phyloP scores from a whole-genome alignment of 2,888 invertebrate species.

The Terebella lapidaria region DNA sequence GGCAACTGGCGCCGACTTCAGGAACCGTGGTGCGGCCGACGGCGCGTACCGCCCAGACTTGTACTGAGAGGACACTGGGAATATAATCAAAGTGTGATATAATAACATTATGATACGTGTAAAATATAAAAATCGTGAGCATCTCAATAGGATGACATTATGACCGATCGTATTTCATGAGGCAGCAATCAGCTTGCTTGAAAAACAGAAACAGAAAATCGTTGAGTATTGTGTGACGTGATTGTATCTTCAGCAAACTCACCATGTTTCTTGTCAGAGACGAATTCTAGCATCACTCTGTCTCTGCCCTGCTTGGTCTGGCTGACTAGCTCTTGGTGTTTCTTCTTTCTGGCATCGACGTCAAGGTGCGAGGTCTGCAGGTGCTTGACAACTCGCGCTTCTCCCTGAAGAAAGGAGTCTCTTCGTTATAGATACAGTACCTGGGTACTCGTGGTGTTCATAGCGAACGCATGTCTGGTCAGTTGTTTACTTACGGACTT shows the following conservation, averaged over 20 bases:
- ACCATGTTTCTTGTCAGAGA: conserved; percentile 36
- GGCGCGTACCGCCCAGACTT: not conserved
- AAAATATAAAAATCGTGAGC: too few relatives aligned
- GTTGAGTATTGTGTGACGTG: too few relatives aligned
- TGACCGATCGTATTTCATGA: too few relatives aligned
- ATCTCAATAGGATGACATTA: too few relatives aligned
- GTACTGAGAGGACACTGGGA: not conserved
- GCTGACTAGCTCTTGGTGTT: conserved; percentile 34
- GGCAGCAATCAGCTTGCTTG: too few relatives aligned
- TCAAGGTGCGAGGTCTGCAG: conserved; percentile 34
- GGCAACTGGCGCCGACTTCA: not conserved
- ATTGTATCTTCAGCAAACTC: too few relatives aligned
- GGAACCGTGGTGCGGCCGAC: not conserved
- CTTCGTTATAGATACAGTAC: too few relatives aligned
- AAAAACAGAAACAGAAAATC: too few relatives aligned
- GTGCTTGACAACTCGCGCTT: conserved; percentile 41
- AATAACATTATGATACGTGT: too few relatives aligned
- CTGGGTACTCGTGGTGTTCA: too few relatives aligned
- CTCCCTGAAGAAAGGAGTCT: conserved; percentile 31
- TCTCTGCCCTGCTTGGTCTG: conserved; percentile 31
- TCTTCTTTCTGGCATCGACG: conserved; percentile 34
- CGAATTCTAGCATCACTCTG: conserved; percentile 39
- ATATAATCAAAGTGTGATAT: not conserved
- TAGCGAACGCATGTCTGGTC: too few relatives aligned
- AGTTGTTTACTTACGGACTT: conserved; percentile 41